Conservation (phyloP, 2,113 vertebrate genomes). For the Rhagologus leucostigma region DNA sequence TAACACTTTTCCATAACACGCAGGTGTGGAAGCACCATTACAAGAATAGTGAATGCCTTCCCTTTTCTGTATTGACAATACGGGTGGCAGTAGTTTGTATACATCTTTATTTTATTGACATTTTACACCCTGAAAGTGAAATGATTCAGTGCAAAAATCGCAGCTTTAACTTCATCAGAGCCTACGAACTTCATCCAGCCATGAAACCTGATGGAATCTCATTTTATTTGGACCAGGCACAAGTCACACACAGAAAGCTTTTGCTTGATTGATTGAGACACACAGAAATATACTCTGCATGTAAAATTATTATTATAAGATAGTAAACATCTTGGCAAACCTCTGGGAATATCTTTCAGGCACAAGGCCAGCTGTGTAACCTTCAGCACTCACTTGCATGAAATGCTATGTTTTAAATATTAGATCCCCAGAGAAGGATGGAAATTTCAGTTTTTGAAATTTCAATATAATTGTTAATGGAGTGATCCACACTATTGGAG, state of each 20-base stretch:
- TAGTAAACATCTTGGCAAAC: background rate
- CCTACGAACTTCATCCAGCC: background rate
- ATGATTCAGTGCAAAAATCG: background rate
- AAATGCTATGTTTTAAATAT: background rate
- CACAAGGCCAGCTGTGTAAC: background rate
- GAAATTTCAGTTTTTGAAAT: background rate
- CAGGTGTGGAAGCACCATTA: background rate
- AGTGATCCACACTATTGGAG: background rate
- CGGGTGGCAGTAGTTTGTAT: background rate
- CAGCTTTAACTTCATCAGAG: background rate
- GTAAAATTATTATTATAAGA: background rate
- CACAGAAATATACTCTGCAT: background rate
- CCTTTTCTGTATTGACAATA: background rate
- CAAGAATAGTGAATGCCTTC: background rate
- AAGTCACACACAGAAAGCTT: background rate
- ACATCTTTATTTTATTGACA: background rate
- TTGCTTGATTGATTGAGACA: background rate
- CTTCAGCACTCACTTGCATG: background rate
- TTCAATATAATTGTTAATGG: conserved; percentile 4
- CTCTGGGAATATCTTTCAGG: background rate
- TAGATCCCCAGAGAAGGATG: background rate
- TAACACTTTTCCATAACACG: background rate
- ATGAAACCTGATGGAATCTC: background rate
- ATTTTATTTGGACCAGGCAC: background rate
- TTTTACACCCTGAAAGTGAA: background rate